phyloP scores from a whole-genome alignment of 2,888 invertebrate genomes.

The Mimachlamys varia region DNA sequence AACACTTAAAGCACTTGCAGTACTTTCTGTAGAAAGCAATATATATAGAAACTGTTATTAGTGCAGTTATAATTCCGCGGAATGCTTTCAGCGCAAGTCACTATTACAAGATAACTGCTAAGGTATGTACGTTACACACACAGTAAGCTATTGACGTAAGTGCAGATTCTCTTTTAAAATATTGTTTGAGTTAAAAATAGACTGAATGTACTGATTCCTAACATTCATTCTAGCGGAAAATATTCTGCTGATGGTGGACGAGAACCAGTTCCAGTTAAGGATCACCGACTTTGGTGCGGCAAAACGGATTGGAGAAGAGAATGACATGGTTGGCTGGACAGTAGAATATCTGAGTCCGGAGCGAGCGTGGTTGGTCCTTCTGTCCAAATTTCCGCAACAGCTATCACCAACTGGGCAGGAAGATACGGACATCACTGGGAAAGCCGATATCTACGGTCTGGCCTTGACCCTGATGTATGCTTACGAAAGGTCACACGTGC shows the following conservation, averaged over 20 bases:
- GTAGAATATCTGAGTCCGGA: not conserved
- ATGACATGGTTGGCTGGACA: constrained; percentile 4
- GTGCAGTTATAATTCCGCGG: no score
- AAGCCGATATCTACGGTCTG: constrained; percentile 4
- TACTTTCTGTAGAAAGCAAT: no score
- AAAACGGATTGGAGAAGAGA: not conserved
- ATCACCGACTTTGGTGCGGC: not conserved
- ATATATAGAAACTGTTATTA: no score
- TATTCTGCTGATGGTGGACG: not conserved
- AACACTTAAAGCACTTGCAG: no score
- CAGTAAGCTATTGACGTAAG: no score
- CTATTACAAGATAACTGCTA: no score
- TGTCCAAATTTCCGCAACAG: not conserved
- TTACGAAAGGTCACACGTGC: constrained; percentile 36
- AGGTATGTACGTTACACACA: no score
- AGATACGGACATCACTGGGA: not conserved
- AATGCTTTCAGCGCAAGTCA: no score
- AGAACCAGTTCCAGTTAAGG: not conserved
- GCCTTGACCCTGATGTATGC: constrained; percentile 29
- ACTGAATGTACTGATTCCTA: no score
- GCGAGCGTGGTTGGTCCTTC: not conserved
- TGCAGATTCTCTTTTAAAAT: no score
- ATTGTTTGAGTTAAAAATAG: no score
- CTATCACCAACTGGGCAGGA: not conserved
- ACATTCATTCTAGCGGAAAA: not conserved